A percentile compares a stretch with the other conserved stretches of the same genome.
phyloP scores from a whole-genome alignment of 2,113 vertebrate genomes.

The Phrynocephalus versicolor region DNA sequence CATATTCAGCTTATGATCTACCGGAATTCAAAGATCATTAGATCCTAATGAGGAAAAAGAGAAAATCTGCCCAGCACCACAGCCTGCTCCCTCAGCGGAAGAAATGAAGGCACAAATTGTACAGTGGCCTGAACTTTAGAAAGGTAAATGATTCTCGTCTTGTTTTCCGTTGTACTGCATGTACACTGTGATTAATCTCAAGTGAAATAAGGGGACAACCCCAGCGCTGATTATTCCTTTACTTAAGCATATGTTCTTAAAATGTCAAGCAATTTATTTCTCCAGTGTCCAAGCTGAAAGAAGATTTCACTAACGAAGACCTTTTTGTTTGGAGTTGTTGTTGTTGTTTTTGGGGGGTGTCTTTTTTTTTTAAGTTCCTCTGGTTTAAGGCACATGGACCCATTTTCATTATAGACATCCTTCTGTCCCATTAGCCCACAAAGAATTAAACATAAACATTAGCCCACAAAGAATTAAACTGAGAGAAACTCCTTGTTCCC shows the following conservation, averaged over 20 bases:
- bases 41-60: neutral
- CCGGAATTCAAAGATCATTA: too few species aligned
- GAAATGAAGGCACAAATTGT: slow-evolving; percentile 42
- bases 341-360: too few species aligned
- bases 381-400: neutral
- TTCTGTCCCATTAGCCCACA: too few species aligned
- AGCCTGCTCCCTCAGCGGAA: slow-evolving; percentile 53
- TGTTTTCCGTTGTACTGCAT: slow-evolving; percentile 29
- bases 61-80: neutral
- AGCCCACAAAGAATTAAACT: too few species aligned
- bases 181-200: slow-evolving; percentile 30
- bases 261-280: slow-evolving; percentile 29
- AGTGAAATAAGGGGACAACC: slow-evolving; percentile 21
- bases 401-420: neutral
- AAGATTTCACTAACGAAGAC: neutral
- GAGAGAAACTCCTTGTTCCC: too few species aligned
- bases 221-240: slow-evolving; percentile 1
- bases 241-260: slow-evolving; percentile 33
- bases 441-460: neutral
- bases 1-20: too few species aligned
- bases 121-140: slow-evolving; percentile 36
- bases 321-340: too few species aligned
- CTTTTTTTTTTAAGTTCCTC: neutral
- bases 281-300: slow-evolving; percentile 21
- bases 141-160: slow-evolving; percentile 34